phyloP scores from a whole-genome alignment of 2,888 invertebrate species.

The Harpalus rubripes region DNA sequence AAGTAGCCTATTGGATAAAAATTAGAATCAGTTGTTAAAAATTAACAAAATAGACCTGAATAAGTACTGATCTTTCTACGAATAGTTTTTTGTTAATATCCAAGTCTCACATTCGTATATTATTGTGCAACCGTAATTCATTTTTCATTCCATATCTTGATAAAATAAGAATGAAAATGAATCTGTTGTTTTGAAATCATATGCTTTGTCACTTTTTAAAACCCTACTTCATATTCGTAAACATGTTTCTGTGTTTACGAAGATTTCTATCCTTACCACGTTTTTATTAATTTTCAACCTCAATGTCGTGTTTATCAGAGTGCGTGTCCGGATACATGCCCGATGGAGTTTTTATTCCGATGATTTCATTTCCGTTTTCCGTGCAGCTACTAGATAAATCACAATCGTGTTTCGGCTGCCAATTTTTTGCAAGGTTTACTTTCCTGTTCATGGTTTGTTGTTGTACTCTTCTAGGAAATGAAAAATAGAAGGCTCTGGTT shows the following conservation, averaged over 20 bases:
- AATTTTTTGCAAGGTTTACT: slow-evolving; percentile 54
- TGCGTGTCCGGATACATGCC: slow-evolving; percentile 31
- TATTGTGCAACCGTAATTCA: not conserved
- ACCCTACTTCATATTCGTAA: not conserved
- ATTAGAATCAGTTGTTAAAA: no score
- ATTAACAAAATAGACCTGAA: no score
- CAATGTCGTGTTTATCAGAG: slow-evolving; percentile 20
- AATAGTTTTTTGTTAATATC: no score
- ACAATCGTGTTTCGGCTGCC: slow-evolving; percentile 38
- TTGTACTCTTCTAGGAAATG: slow-evolving; percentile 14
- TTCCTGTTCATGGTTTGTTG: slow-evolving; percentile 36
- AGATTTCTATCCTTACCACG: not conserved
- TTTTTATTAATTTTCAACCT: not conserved
- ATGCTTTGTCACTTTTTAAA: not conserved
- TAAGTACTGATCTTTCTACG: no score
- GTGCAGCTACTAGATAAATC: slow-evolving; percentile 45
- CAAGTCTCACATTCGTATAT: no score
- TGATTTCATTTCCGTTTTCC: slow-evolving; percentile 48
- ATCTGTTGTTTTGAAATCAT: not conserved
- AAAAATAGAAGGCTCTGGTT: slow-evolving; percentile 9
- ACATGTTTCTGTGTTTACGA: not conserved
- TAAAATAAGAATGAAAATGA: not conserved
- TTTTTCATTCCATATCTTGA: not conserved
- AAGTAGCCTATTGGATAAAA: no score
- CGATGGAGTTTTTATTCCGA: slow-evolving; percentile 29